Conservation (phyloP, 2,113 vertebrate species). For the Lamprologus speciosus region DNA sequence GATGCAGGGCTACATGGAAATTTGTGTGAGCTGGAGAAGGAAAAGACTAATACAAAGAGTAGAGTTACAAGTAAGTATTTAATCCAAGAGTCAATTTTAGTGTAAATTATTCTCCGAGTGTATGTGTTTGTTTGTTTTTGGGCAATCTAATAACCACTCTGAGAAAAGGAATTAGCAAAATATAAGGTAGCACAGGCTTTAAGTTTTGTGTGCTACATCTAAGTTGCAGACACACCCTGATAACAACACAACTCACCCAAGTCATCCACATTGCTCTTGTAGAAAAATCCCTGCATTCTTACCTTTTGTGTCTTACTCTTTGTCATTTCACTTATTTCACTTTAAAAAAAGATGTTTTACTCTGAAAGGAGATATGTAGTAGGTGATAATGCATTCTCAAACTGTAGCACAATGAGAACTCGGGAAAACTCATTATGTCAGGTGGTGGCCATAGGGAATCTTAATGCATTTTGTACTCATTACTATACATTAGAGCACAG, state of each 20-base stretch:
- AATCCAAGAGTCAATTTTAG: not conserved
- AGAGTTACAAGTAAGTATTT: not conserved
- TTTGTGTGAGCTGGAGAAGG: not conserved
- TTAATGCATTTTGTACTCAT: not conserved
- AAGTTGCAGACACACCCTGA: not conserved
- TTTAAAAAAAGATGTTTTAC: not conserved
- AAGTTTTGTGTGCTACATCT: not conserved
- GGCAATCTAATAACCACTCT: not conserved
- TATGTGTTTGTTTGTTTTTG: not conserved
- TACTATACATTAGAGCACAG: not conserved
- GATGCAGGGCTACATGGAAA: not conserved
- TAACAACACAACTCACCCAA: not conserved
- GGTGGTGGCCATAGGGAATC: not conserved
- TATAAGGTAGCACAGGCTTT: not conserved
- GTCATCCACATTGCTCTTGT: not conserved
- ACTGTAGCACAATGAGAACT: not conserved
- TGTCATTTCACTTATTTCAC: not conserved
- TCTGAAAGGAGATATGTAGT: not conserved
- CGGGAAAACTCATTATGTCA: not conserved
- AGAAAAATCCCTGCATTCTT: not conserved
- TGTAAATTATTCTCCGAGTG: rapidly evolving
- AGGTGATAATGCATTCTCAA: not conserved
- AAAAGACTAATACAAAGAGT: not conserved
- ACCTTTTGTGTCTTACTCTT: not conserved
- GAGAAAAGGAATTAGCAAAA: not conserved